Base-by-base conservation (phyloP, 2,797 vertebrate species). In the Ctenochaetus hawaiiensis region DNA sequence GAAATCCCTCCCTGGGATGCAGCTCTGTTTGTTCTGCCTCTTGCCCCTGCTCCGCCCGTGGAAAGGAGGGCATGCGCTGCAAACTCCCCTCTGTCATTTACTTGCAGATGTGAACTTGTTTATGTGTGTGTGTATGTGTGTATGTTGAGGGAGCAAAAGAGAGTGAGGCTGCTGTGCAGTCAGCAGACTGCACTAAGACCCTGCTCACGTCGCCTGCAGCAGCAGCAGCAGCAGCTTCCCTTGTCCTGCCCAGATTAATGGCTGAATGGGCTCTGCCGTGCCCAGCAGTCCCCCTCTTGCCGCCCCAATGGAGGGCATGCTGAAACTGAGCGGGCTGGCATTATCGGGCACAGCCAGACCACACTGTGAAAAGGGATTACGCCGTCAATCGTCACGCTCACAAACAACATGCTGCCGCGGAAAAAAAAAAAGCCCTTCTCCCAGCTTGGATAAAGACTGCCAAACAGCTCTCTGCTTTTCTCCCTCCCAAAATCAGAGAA, bases 321-420 rank as follows among this genome's bases (percentile, higher is more conserved):
- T 91, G 92, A 93, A 92, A 88, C 85, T 58, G 87, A 94, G 92
- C 88, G 72, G 92, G 90, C 87, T 92, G 92, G 92, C 90, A 93
- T 94, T 95, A 95, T 95, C 94, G 88, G 93, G 91, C 91, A 88
- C 90, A 93, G 92, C 92, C 95, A 95, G 93, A 94, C 92, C 87
- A 86, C 87, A 87, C 92, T 92, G 93, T 93, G 94, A 95, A 94
- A 95, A 80, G 88, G 94, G 94, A 95, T 96, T 96, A 95, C 85
- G 86, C 87, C 82, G 89, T 90, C 90, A 93, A 90, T 91, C 86
- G 90, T 94, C 90, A 93, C 82, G 82, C 92, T 92, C 87, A 87
- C 89, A 93, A 92, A 94, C 91, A 94, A 91, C 92, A 92, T 91
- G 85, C 87, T 87, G 87, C 83, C 73, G 71, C 82, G 80, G 85